Evolutionary conservation across 2,888 invertebrate genomes (phyloP).

Genomic region (Lucinisca nassula): DNA sequence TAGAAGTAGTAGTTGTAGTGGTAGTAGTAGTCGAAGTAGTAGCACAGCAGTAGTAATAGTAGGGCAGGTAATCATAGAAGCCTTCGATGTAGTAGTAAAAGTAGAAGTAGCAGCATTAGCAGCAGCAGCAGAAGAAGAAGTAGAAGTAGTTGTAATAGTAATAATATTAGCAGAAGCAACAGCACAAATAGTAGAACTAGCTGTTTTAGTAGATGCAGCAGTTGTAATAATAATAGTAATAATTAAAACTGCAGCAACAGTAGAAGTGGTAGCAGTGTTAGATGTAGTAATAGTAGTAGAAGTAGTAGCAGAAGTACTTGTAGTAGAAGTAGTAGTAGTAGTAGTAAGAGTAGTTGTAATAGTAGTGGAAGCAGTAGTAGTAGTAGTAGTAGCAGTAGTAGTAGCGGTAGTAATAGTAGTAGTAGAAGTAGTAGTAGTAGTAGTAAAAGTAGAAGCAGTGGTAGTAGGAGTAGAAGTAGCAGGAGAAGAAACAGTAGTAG

Average conservation of each 20-base stretch:
- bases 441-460: conserved; percentile 4
- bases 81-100: conserved; percentile 11
- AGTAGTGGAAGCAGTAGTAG: no score
- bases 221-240: no score
- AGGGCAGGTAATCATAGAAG: not conserved
- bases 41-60: no score
- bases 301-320: no score
- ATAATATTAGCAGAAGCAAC: no score
- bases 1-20: not conserved
- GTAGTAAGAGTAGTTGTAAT: no score
- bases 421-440: conserved; percentile 13
- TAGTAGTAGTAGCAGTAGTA: conserved; percentile 8
- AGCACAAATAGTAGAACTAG: no score
- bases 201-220: no score
- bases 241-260: not conserved
- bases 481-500: no score
- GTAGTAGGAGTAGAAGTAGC: no score
- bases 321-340: no score
- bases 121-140: conserved; percentile 30
- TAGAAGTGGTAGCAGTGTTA: not conserved
- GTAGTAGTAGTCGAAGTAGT: conserved; percentile 20
- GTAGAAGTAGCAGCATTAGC: conserved; percentile 30
- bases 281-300: no score
- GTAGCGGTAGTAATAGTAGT: conserved; percentile 6
- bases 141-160: conserved; percentile 38